Evolutionary conservation across 2,888 invertebrate species (phyloP).

Genomic region (Mimas tiliae): DNA sequence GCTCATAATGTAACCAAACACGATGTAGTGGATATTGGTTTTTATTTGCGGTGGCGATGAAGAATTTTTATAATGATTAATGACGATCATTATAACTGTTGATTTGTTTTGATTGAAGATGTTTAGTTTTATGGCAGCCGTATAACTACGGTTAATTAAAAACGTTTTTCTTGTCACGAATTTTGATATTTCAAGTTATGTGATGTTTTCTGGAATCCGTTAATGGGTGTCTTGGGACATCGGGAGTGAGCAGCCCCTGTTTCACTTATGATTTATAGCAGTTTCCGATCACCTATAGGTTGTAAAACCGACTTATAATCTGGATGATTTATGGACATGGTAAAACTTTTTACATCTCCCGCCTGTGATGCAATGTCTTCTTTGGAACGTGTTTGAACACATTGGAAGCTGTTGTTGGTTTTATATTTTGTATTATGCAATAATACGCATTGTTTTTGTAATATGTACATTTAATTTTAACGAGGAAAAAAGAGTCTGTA

Average conservation of each 20-base stretch:
- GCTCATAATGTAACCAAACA: conserved; percentile 53
- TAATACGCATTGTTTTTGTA: neutral
- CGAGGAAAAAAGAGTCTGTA: no score
- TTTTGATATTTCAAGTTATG: neutral
- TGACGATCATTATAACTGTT: conserved; percentile 58
- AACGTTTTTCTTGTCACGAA: conserved; percentile 37
- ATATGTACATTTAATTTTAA: no score
- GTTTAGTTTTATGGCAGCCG: conserved; percentile 55
- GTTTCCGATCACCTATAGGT: conserved; percentile 67
- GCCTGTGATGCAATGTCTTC: conserved; percentile 32
- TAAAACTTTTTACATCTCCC: conserved; percentile 67
- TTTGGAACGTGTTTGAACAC: neutral
- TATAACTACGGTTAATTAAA: conserved; percentile 52
- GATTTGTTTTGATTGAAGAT: conserved; percentile 62
- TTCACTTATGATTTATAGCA: conserved; percentile 71
- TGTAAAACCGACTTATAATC: conserved; percentile 78
- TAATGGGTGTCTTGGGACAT: conserved; percentile 58
- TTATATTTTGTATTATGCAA: neutral
- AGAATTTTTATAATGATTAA: conserved; percentile 62
- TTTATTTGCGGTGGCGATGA: conserved; percentile 58
- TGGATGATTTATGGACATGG: conserved; percentile 72
- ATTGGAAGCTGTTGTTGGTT: neutral
- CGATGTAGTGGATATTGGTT: conserved; percentile 52
- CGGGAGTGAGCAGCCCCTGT: conserved; percentile 58
- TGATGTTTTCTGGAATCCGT: conserved; percentile 40